These are phyloP conservation scores for Vanessa tameamea DNA, from an alignment of 1,140 invertebrate genomes.

Conservation along the genomic window DNA sequence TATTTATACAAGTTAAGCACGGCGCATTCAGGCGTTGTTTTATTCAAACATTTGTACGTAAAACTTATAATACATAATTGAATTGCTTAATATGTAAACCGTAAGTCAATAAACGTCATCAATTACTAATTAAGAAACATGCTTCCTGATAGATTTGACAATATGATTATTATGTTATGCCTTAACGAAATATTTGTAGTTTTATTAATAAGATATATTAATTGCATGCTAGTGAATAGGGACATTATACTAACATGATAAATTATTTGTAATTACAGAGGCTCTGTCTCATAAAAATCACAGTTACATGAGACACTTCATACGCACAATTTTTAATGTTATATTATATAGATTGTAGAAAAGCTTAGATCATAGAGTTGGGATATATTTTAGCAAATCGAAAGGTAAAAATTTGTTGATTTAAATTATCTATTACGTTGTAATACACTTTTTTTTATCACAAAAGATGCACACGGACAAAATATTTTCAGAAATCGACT, in stretches of 20 bases:
- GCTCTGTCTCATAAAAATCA: slow-evolving; percentile 49
- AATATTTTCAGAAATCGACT: no score
- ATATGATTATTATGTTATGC: slow-evolving; percentile 75
- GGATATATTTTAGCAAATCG: slow-evolving; percentile 4
- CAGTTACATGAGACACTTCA: slow-evolving; percentile 37
- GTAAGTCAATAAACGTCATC: slow-evolving; percentile 67
- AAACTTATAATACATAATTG: slow-evolving; percentile 1
- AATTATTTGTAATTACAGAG: slow-evolving; percentile 23
- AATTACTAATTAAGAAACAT: slow-evolving; percentile 76
- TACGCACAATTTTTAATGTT: slow-evolving; percentile 43
- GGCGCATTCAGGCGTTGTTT: no score
- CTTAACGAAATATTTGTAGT: slow-evolving; percentile 72
- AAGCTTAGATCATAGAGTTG: neutral
- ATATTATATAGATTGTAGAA: neutral
- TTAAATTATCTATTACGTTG: neutral
- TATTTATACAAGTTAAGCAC: neutral
- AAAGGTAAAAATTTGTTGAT: neutral
- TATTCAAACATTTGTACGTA: no score
- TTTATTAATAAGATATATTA: slow-evolving; percentile 68
- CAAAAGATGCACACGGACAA: no score
- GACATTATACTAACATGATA: slow-evolving; percentile 18
- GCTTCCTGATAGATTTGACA: slow-evolving; percentile 80
- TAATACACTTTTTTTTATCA: no score
- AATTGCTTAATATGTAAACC: slow-evolving; percentile 26
- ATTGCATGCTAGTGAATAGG: slow-evolving; percentile 59